phyloP scores from a whole-genome alignment of 2,797 vertebrate genomes.

The Eutrigla gurnardus region DNA sequence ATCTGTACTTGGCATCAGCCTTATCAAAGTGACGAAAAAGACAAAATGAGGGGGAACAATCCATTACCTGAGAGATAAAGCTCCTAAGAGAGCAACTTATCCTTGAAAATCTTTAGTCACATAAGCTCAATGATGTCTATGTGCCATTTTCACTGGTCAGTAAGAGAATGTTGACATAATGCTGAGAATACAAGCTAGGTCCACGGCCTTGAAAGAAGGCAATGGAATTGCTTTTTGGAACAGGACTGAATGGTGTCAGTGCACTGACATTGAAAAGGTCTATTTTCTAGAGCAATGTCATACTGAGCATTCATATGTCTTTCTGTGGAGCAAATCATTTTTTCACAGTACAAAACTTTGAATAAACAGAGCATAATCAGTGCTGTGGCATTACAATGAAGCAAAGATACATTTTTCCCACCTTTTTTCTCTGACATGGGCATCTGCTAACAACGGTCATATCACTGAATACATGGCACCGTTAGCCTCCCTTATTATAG shows the following conservation, averaged over 20 bases:
- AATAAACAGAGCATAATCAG: conserved; percentile 23
- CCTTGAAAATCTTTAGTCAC: conserved; percentile 17
- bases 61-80: conserved; percentile 33
- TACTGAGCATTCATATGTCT: conserved; percentile 5
- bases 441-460: conserved; percentile 58
- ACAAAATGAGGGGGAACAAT: conserved; percentile 38
- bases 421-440: conserved; percentile 19
- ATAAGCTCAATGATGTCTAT: conserved; percentile 7
- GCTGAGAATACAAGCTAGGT: conserved; percentile 20
- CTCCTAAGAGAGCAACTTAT: conserved; percentile 24
- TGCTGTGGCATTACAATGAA: neutral
- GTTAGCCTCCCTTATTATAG: conserved; percentile 54
- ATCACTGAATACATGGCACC: conserved; percentile 51
- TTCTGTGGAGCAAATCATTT: conserved; percentile 23
- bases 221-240: conserved; percentile 23
- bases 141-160: conserved; percentile 25
- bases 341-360: conserved; percentile 21
- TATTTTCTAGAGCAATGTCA: conserved; percentile 22
- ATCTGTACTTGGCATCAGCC: neutral
- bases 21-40: conserved; percentile 21
- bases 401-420: conserved; percentile 20
- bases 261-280: conserved; percentile 15
- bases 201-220: neutral
- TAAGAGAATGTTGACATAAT: conserved; percentile 33
- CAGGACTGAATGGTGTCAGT: conserved; percentile 5